Base-by-base conservation (phyloP, 2,888 invertebrate genomes). In the Pterobdella sp. region DNA sequence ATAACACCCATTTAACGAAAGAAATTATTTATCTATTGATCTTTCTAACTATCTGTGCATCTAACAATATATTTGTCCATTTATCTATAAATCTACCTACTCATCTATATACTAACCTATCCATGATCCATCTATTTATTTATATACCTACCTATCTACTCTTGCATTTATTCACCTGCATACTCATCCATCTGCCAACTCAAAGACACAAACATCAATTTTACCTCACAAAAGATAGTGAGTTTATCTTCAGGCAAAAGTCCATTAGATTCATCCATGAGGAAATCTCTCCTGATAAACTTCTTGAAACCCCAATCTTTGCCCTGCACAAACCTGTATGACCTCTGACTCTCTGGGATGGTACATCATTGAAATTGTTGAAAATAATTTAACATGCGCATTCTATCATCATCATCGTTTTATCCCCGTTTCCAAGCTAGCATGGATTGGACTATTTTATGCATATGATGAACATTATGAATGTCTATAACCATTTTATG, bases 221-320 rank as follows among this genome's bases (percentile, higher is more conserved):
- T 35, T 77, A 86, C 95, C 88, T 97, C 96, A 87, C 97, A 97
- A 87, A 95, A 97, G 88, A 98, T 95, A 84, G 97, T 97, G 84
- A 98, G 88, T 87, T 96, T 95, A 85, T 98, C 98, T 85, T 99
- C 97, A 29, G 98, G 97, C 81, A 98, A 87, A 67, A 98, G 88
- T 79, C 98, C 98, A 84, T 98, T 99, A 75, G 94, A 93, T 87
- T 98, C 98, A 85, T 98, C 98, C 84, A 98, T 87, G 77, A 99
- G 88, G 86, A 98, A 98, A 86, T 99, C 98, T 86, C 98, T 89
- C 82, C 97, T 89, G 79, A 98, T 98, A 85, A 98, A 98, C 86
- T 98, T 99, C 87, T 99, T 99, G 87, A 98, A 98, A 75, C 98
- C 98, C 98, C 98, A 98, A 88, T 98, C 98, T 87, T 99, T 98